Conservation (phyloP, 2,113 vertebrate species). For the Turdus rufiventris region DNA sequence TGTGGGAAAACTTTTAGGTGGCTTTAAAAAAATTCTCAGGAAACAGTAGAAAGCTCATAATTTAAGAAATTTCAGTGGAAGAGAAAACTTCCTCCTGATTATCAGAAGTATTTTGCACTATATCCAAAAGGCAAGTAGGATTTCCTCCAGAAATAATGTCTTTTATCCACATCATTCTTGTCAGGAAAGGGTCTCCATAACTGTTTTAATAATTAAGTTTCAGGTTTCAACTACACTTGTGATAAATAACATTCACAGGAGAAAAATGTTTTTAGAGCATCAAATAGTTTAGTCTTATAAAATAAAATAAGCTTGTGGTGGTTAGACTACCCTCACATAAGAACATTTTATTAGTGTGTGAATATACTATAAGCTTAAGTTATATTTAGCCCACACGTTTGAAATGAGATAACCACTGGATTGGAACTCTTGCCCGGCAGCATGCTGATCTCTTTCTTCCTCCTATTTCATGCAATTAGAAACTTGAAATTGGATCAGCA, state of each 20-base stretch:
- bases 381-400: background rate
- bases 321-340: background rate
- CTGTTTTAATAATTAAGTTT: background rate
- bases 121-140: background rate
- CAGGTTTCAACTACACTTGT: background rate
- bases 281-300: background rate
- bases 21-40: background rate
- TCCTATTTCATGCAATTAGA: background rate
- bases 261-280: slow-evolving; percentile 16
- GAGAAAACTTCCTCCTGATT: background rate
- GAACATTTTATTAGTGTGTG: background rate
- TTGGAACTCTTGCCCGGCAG: background rate
- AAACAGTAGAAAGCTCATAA: background rate
- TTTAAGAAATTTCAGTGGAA: background rate
- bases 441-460: background rate
- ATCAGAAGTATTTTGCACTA: background rate
- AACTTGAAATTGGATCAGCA: slow-evolving; percentile 5
- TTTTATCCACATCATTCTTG: background rate
- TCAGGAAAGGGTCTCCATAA: background rate
- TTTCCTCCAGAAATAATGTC: background rate
- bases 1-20: slow-evolving; percentile 9
- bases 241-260: background rate
- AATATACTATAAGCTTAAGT: background rate
- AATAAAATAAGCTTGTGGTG: background rate
- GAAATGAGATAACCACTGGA: background rate